phyloP scores from a whole-genome alignment of 2,888 invertebrate species.

The Dryadula phaetusa region DNA sequence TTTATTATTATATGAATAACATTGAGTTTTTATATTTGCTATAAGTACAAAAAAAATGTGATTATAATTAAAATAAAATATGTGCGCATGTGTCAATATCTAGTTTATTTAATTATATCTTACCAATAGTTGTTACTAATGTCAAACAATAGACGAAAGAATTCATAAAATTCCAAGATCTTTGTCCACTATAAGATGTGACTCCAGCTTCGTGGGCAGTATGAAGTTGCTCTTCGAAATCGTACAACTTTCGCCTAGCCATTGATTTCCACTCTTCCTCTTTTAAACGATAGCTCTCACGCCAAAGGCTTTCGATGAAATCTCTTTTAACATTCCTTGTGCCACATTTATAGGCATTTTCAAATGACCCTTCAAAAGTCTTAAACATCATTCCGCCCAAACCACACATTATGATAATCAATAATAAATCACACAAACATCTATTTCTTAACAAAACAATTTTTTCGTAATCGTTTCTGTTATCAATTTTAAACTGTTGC shows the following conservation, averaged over 20 bases:
- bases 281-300: conserved; percentile 90
- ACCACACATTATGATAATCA: conserved; percentile 89
- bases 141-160: conserved; percentile 94
- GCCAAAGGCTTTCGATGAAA: conserved; percentile 93
- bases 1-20: not conserved
- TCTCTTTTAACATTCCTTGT: conserved; percentile 94
- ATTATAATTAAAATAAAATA: conserved; percentile 8
- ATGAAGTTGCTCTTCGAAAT: conserved; percentile 94
- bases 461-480: conserved; percentile 81
- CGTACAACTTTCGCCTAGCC: conserved; percentile 91
- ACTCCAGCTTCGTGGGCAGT: conserved; percentile 93
- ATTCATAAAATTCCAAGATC: conserved; percentile 95
- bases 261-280: conserved; percentile 96
- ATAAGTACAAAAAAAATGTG: not conserved
- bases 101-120: conserved; percentile 58
- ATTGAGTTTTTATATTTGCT: not conserved
- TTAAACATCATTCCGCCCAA: conserved; percentile 92
- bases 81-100: not conserved
- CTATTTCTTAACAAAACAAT: conserved; percentile 85
- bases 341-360: conserved; percentile 94
- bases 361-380: conserved; percentile 92
- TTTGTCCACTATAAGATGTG: conserved; percentile 92
- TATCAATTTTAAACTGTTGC: conserved; percentile 84
- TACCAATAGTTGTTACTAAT: conserved; percentile 95
- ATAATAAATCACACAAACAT: conserved; percentile 87